phyloP scores from a whole-genome alignment of 2,113 vertebrate species.

The Xiphias gladius region DNA sequence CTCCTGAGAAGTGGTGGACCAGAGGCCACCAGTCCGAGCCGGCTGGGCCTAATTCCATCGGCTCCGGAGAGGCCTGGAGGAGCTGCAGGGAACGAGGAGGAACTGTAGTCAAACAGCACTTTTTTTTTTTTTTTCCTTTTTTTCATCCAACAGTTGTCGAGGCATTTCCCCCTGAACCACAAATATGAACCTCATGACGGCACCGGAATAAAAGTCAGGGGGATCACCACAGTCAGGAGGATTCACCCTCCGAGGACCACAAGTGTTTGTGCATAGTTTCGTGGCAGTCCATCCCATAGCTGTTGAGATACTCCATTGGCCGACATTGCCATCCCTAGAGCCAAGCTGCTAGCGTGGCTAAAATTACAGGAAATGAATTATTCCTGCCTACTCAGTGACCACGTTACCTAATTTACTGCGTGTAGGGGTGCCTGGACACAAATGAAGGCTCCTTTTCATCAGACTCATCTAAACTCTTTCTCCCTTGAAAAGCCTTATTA shows the following conservation, averaged over 20 bases:
- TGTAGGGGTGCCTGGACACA: not conserved
- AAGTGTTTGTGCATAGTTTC: not conserved
- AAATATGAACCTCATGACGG: too few relatives aligned
- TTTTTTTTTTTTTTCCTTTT: not conserved
- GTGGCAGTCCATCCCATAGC: not conserved
- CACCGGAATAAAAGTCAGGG: too few relatives aligned
- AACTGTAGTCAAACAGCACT: not conserved
- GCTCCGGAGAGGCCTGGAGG: constrained; percentile 88
- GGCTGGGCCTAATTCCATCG: constrained; percentile 83
- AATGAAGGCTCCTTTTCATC: not conserved
- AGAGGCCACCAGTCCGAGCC: constrained; percentile 83
- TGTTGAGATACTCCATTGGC: not conserved
- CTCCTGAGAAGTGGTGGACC: constrained; percentile 76
- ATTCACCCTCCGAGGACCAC: not conserved
- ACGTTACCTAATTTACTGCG: not conserved
- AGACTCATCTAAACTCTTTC: not conserved
- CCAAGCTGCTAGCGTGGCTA: not conserved
- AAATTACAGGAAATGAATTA: not conserved
- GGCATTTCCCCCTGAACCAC: not conserved
- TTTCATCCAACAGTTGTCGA: not conserved
- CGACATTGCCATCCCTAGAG: not conserved
- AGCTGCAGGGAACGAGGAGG: constrained; percentile 79
- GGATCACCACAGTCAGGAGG: too few relatives aligned
- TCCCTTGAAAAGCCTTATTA: not conserved
- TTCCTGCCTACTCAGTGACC: not conserved